Percentiles rank a stretch among this genome's conserved stretches.
phyloP scores from a whole-genome alignment of 2,888 invertebrate species.

The Helicoverpa assulta region DNA sequence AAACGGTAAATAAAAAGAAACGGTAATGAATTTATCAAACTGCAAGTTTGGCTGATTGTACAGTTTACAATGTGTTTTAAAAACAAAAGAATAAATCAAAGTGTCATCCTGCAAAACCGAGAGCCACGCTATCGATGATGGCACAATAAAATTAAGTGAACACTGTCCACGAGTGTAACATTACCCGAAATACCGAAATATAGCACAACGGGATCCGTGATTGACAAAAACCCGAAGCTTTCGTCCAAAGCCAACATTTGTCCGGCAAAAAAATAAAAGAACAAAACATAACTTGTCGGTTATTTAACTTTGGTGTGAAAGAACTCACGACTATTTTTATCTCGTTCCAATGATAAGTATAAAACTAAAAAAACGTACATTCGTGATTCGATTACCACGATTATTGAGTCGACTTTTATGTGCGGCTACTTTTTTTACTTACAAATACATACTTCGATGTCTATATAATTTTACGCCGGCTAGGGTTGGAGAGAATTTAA shows the following conservation, averaged over 20 bases:
- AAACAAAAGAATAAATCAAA: background rate
- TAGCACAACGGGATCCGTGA: conserved; percentile 59
- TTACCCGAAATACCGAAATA: conserved; percentile 54
- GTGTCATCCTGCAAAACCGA: conserved; percentile 21
- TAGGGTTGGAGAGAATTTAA: conserved; percentile 57
- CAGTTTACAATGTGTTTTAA: background rate
- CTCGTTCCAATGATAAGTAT: conserved; percentile 61
- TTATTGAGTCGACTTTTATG: conserved; percentile 70
- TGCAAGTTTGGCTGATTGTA: too few species aligned
- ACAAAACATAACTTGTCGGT: conserved; percentile 63
- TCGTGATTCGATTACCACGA: conserved; percentile 79
- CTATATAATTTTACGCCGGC: conserved; percentile 53
- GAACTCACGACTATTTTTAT: conserved; percentile 76
- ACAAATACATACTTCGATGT: conserved; percentile 60
- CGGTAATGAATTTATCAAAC: too few species aligned
- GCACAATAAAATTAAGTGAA: conserved; percentile 29
- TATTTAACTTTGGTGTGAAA: conserved; percentile 74
- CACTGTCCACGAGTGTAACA: conserved; percentile 14
- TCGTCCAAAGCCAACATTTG: conserved; percentile 43
- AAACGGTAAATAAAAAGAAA: too few species aligned
- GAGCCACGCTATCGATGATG: background rate
- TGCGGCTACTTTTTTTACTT: conserved; percentile 63
- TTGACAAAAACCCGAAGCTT: conserved; percentile 67
- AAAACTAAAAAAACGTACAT: conserved; percentile 65
- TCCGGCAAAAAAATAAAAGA: conserved; percentile 62